These are phyloP conservation scores for Lycocerus yunnanus DNA, from an alignment of 2,888 invertebrate species.

Conservation along the genomic window DNA sequence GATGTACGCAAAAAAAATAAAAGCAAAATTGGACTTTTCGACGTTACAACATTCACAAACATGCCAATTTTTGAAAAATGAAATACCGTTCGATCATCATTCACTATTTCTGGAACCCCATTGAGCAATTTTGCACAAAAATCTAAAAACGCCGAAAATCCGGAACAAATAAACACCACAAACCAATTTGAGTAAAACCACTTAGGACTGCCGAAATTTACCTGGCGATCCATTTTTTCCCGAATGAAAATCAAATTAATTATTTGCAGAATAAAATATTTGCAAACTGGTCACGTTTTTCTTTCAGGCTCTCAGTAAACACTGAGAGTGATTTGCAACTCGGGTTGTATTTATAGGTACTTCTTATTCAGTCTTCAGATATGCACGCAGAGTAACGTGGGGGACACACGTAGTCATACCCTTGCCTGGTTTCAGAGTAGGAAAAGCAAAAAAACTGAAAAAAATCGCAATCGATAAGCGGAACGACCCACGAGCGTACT, in stretches of 20 bases:
- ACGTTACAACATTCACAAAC: constrained; percentile 1
- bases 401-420: constrained; percentile 18
- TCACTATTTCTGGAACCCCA: constrained; percentile 40
- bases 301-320: constrained; percentile 36
- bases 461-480: constrained; percentile 6
- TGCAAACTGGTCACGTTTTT: constrained; percentile 10
- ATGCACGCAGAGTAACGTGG: constrained; percentile 36
- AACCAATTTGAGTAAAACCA: constrained; percentile 49
- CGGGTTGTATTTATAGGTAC: constrained; percentile 50
- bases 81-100: constrained; percentile 44
- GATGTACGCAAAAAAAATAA: neutral
- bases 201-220: constrained; percentile 46
- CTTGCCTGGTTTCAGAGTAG: constrained; percentile 14
- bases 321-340: constrained; percentile 48
- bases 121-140: constrained; percentile 46
- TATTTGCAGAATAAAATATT: constrained; percentile 6
- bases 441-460: constrained; percentile 14
- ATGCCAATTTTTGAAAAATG: constrained; percentile 17
- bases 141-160: constrained; percentile 50
- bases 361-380: constrained; percentile 48
- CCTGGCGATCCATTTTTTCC: constrained; percentile 50
- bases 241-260: neutral
- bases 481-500: neutral
- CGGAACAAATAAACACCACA: constrained; percentile 48
- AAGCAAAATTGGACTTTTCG: neutral